These are phyloP conservation scores for Protonibea diacanthus DNA, from an alignment of 2,797 vertebrate species.

Conservation along the genomic window DNA sequence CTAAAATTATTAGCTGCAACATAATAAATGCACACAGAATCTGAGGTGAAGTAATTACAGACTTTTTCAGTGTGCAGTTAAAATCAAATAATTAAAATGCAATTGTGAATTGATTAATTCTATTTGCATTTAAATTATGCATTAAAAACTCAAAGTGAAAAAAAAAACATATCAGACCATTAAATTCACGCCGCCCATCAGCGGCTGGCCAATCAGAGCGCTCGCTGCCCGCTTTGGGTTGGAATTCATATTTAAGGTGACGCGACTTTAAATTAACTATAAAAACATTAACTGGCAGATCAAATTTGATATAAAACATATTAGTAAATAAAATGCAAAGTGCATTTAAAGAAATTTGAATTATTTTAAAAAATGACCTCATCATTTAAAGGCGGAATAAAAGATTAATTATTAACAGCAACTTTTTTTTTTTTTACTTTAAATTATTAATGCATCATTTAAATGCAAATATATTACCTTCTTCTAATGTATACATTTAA, in stretches of 20 bases:
- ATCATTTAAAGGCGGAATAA: conserved; percentile 2
- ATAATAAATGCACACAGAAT: background rate
- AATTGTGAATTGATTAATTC: background rate
- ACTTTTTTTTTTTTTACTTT: background rate
- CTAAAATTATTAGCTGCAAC: background rate
- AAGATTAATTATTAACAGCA: conserved; percentile 16
- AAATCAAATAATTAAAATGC: conserved; percentile 14
- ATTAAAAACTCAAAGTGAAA: conserved; percentile 12
- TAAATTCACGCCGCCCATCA: background rate
- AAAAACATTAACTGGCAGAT: background rate
- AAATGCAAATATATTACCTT: conserved; percentile 11
- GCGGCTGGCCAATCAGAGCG: conserved; percentile 17
- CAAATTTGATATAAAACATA: background rate
- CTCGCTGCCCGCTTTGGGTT: conserved; percentile 4
- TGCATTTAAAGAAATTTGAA: background rate
- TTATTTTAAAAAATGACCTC: background rate
- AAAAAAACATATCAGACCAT: background rate
- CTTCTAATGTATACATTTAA: background rate
- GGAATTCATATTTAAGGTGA: background rate
- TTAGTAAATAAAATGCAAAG: background rate
- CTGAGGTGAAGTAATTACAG: background rate
- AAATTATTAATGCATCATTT: conserved; percentile 2
- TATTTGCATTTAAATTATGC: conserved; percentile 35
- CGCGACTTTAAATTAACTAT: conserved; percentile 4
- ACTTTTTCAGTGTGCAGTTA: background rate